A percentile compares a stretch with the other conserved stretches of the same genome.
phyloP scores from a whole-genome alignment of 2,888 invertebrate species.

The Rotaria magnacalcarata region DNA sequence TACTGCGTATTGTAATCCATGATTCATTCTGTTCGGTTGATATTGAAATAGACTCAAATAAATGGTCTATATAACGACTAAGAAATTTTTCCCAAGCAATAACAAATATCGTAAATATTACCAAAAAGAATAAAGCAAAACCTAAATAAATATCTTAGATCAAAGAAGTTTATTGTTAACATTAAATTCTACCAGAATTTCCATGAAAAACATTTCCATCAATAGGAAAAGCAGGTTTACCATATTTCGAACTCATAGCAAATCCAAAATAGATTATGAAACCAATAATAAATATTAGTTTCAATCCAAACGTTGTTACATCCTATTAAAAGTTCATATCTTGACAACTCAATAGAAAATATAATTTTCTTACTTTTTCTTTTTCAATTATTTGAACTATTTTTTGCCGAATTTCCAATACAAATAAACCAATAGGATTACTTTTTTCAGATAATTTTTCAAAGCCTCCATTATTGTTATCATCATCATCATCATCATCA shows the following conservation, averaged over 20 bases:
- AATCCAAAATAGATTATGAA: background rate
- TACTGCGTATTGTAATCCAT: background rate
- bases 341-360: background rate
- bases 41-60: background rate
- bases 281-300: background rate
- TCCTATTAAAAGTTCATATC: background rate
- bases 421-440: background rate
- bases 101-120: background rate
- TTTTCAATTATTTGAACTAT: background rate
- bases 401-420: background rate
- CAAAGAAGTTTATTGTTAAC: too few species aligned
- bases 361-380: background rate
- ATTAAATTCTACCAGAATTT: background rate
- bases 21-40: background rate
- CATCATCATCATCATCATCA: background rate
- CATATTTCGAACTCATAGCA: background rate
- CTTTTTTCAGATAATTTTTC: background rate
- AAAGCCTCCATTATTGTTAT: background rate
- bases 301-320: background rate
- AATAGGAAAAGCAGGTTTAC: slow-evolving; percentile 3
- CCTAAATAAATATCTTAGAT: background rate
- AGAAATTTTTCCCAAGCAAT: background rate
- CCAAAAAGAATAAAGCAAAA: background rate
- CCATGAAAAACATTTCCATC: background rate
- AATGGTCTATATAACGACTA: background rate